Evolutionary conservation across 2,113 vertebrate species (phyloP).

Genomic region (Oryzias javanicus): DNA sequence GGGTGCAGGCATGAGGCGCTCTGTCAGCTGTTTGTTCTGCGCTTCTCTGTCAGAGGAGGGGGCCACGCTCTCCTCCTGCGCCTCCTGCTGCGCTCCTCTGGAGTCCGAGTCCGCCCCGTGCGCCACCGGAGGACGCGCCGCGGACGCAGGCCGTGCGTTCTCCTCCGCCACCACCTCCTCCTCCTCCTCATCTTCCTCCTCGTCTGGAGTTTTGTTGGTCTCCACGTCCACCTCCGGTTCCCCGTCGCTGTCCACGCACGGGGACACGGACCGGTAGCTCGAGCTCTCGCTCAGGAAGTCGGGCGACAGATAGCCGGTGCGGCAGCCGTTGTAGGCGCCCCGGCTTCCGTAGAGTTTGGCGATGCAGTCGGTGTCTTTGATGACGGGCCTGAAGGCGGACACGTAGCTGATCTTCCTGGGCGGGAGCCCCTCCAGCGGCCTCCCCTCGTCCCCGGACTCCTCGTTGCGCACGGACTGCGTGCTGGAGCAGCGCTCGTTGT

Average conservation of each 20-base stretch:
- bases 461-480: slow-evolving; percentile 80
- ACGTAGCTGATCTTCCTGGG: slow-evolving; percentile 89
- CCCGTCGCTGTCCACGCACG: slow-evolving; percentile 88
- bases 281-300: slow-evolving; percentile 94
- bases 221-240: slow-evolving; percentile 95
- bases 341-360: slow-evolving; percentile 91
- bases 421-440: slow-evolving; percentile 78
- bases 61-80: slow-evolving; percentile 54
- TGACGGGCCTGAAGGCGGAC: slow-evolving; percentile 93
- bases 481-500: slow-evolving; percentile 83
- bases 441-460: slow-evolving; percentile 83
- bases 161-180: slow-evolving; percentile 61
- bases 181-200: slow-evolving; percentile 79
- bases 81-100: slow-evolving; percentile 42
- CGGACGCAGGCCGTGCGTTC: slow-evolving; percentile 57
- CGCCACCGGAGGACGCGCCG: slow-evolving; percentile 62
- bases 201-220: slow-evolving; percentile 84
- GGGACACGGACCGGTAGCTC: slow-evolving; percentile 89
- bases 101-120: slow-evolving; percentile 58
- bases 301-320: slow-evolving; percentile 85
- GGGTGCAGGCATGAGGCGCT: slow-evolving; percentile 58
- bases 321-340: slow-evolving; percentile 75
- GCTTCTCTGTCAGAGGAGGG: slow-evolving; percentile 65
- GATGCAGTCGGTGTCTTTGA: slow-evolving; percentile 92
- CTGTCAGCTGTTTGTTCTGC: slow-evolving; percentile 76